Base-by-base conservation (phyloP, 2,113 vertebrate genomes). In the Tenrec ecaudatus region DNA sequence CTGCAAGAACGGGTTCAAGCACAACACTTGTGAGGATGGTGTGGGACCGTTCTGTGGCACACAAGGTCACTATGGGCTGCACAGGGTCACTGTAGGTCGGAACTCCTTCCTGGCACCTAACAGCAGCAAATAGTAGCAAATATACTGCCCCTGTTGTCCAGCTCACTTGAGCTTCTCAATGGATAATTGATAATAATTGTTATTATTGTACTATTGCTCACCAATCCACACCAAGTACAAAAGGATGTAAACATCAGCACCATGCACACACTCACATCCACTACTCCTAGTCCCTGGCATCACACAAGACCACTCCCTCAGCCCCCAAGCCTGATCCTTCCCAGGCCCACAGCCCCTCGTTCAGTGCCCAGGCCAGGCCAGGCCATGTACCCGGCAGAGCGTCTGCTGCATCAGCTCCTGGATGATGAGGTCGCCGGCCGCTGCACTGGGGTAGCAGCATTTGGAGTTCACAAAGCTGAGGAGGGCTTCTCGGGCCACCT, bases 361-460 rank as follows among this genome's bases (percentile, higher is more conserved):
- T 38, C 60, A 27, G 7, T 1, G 29, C 14, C 29, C 0, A 2
- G 36, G 9, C 2, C 7, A 64, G 7, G 83, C 22, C 16, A 0
- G 3, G 6, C 38, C 33, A 86, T 96, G 95, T 96, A 99, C 99
- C 95, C 98, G 90, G 97, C 98, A 99, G 8, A 98, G 96, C 0
- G 95, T 98, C 95, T 97, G 89, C 2, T 98, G 98, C 66, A 83
- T 96, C 85, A 99, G 96, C 27, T 98, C 97, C 84, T 79, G 98
- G 97, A 99, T 98, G 89, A 97, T 64, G 1, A 99, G 96, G 96
- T 98, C 97, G 3, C 98, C 96, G 0, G 98, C 98, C 0, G 98
- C 98, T 19, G 97, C 96, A 25, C 97, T 96, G 95, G 98, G 98
- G 8, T 98, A 98, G 29, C 94, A 98, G 98, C 98, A 98, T 14